Conservation (phyloP, 2,113 vertebrate genomes). For the Ictidomys tridecemlineatus region DNA sequence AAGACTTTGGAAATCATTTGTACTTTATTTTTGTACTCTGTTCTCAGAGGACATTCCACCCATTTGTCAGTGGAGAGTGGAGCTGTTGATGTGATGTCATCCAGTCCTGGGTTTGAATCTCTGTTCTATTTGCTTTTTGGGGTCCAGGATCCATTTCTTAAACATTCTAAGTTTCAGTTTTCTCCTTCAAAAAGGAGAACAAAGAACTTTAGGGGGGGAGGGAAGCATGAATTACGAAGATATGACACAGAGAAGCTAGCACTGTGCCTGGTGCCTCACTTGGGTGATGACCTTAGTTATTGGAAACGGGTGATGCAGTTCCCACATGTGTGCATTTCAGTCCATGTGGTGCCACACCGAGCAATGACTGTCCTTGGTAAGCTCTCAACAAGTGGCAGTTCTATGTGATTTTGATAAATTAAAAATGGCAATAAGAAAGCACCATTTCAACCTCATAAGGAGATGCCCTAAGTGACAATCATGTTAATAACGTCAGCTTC, state of each 20-base stretch:
- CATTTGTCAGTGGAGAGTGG: background rate
- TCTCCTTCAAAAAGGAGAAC: background rate
- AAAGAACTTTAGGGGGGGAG: background rate
- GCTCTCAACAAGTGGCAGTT: background rate
- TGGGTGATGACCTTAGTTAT: background rate
- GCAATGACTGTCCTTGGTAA: background rate
- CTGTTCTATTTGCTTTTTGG: background rate
- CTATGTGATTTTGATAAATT: background rate
- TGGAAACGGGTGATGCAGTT: rapidly evolving
- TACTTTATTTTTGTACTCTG: background rate
- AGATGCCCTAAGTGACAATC: background rate
- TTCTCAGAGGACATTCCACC: background rate
- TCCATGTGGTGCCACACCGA: background rate
- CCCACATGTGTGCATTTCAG: background rate
- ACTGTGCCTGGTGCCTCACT: background rate
- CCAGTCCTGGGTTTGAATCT: background rate
- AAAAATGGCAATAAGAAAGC: background rate
- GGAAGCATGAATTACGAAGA: background rate
- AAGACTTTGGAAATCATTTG: background rate
- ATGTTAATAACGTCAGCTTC: too few species aligned
- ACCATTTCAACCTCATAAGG: background rate
- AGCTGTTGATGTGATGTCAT: background rate
- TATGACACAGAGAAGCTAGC: background rate
- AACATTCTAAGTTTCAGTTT: background rate
- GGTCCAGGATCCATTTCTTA: background rate